These are phyloP conservation scores for Trissolcus japonicus DNA, from an alignment of 2,888 invertebrate species.

Conservation along the genomic window DNA sequence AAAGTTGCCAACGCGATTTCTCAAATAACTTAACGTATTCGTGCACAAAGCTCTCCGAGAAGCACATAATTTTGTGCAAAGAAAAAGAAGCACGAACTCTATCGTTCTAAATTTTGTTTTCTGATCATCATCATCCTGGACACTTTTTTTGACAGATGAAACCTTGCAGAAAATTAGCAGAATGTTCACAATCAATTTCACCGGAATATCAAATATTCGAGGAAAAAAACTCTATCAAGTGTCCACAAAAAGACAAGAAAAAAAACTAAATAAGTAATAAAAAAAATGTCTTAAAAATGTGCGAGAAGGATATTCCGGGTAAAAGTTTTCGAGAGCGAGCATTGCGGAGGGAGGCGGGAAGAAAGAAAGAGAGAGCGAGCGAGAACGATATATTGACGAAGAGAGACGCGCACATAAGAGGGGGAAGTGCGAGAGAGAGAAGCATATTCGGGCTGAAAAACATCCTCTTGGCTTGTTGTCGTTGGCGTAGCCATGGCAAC, in stretches of 20 bases:
- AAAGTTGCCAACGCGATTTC: constrained; percentile 8
- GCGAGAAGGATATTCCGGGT: constrained; percentile 45
- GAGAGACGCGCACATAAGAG: constrained; percentile 18
- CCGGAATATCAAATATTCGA: constrained; percentile 1
- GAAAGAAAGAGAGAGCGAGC: constrained; percentile 2
- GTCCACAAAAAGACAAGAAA: constrained; percentile 9
- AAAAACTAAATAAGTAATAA: constrained; percentile 10
- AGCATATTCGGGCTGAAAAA: constrained; percentile 62
- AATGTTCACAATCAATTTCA: constrained; percentile 12
- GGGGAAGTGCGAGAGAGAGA: constrained; percentile 46
- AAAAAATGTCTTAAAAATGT: constrained; percentile 35
- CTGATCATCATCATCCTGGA: background rate
- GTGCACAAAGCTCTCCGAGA: background rate
- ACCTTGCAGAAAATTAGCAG: background rate
- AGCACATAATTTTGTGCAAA: background rate
- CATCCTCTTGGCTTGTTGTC: constrained; percentile 73
- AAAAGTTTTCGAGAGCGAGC: constrained; percentile 45
- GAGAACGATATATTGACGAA: background rate
- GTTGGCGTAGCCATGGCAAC: constrained; percentile 74
- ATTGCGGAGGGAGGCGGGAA: constrained; percentile 1
- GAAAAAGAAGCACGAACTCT: background rate
- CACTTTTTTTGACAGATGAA: background rate
- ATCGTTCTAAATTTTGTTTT: no score
- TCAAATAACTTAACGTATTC: constrained; percentile 5
- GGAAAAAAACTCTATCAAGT: constrained; percentile 35